Percentiles rank a stretch among this genome's conserved stretches.
phyloP scores from a whole-genome alignment of 2,113 vertebrate genomes.

The Zeus faber region DNA sequence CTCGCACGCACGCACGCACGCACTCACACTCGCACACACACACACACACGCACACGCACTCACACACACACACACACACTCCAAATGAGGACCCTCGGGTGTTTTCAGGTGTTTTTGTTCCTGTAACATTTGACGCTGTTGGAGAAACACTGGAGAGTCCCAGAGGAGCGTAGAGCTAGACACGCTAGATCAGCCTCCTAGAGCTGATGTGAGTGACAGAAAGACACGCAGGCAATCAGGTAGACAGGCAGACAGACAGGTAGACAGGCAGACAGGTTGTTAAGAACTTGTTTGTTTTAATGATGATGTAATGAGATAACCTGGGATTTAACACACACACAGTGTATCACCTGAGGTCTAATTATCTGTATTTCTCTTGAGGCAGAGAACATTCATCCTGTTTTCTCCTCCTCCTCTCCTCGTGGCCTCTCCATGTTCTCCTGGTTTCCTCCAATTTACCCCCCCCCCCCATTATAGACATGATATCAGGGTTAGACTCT shows the following conservation, averaged over 20 bases:
- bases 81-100: background rate
- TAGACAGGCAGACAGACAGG: background rate
- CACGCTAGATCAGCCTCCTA: no score
- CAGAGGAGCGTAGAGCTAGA: background rate
- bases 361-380: slow-evolving; percentile 35
- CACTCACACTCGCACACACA: background rate
- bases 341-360: slow-evolving; percentile 48
- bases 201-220: no score
- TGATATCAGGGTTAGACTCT: no score
- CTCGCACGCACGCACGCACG: background rate
- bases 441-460: background rate
- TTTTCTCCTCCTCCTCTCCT: background rate
- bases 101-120: background rate
- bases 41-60: slow-evolving; percentile 1
- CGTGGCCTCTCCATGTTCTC: background rate
- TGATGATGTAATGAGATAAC: slow-evolving; percentile 54
- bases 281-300: slow-evolving; percentile 56
- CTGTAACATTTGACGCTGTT: no score
- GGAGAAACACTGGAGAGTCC: no score
- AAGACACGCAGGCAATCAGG: no score
- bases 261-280: slow-evolving; percentile 5
- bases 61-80: background rate
- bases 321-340: slow-evolving; percentile 16
- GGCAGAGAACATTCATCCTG: slow-evolving; percentile 32
- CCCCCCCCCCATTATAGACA: background rate